Base-by-base conservation (phyloP, 2,113 vertebrate species). In the Columbina picui region DNA sequence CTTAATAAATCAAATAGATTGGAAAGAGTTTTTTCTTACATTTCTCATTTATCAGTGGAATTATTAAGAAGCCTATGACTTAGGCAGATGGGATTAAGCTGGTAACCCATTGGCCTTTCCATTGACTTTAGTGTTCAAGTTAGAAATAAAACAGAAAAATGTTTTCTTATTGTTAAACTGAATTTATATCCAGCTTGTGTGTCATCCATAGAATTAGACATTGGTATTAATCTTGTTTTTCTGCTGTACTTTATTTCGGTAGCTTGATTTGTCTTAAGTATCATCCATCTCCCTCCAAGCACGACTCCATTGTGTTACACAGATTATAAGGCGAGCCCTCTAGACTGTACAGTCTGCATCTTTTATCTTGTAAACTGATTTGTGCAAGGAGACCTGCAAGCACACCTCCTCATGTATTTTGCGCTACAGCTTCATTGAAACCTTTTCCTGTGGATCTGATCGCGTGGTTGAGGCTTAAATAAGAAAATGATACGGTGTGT, bases 401-500 rank as follows among this genome's bases (percentile, higher is more conserved):
- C 57, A 57, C 39, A 20, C 39, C 43, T 53, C 25, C 14, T 36
- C 25, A 18, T 55, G 39, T 30, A 30, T 87, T 70, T n/a, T 65
- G 0, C 71, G 38, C 56, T 38, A 6, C n/a, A 50, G 47, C 61
- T 67, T 86, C 34, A 15, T 2, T 63, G 50, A 86, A 79, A 53
- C 20, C 32, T 43, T 32, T 16, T 85, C 19, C 19, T 18, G 16
- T 61, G 41, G n/a, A 25, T 89, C 18, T 25, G 7, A 11, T 53
- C 23, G 36, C 3, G 1, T 69, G 63, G 43, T 38, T 39, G 6
- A 26, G 29, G 23, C 30, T 77, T 79, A 34, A 41, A 13, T 29
- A 38, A 57, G 50, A 32, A 67, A 60, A 52, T 1, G 3, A 0
- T 64, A 16, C 0, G 1, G 2, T n/a, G 12, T n/a, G 38, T 18